Conservation (phyloP, 2,113 vertebrate species). For the Donacobius atricapilla region DNA sequence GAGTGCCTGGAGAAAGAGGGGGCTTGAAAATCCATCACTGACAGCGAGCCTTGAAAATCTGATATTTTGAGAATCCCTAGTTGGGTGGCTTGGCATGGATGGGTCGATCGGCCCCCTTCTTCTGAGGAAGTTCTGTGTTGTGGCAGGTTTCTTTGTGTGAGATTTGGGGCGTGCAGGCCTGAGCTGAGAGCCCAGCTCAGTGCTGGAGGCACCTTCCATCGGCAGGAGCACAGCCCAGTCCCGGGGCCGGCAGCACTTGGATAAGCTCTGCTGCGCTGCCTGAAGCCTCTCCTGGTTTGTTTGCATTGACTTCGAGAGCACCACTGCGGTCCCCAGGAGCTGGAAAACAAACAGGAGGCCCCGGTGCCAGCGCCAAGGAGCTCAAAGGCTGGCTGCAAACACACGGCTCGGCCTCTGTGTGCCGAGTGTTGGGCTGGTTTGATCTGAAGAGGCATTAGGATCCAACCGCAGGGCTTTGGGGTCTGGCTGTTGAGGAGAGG, state of each 20-base stretch:
- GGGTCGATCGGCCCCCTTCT: accelerated
- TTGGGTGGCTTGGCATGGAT: neutral
- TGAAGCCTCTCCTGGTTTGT: neutral
- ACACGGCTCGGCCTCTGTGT: neutral
- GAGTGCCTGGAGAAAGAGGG: neutral
- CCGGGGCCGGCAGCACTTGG: accelerated
- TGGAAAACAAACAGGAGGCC: slow-evolving; percentile 12
- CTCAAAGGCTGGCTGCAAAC: neutral
- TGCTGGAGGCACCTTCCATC: accelerated
- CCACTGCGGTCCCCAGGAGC: neutral
- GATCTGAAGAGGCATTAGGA: slow-evolving; percentile 33
- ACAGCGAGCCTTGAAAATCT: accelerated
- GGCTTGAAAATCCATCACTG: neutral
- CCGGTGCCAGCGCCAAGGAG: neutral
- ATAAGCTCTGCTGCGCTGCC: neutral
- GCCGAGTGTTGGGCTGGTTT: neutral
- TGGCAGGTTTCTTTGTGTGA: neutral
- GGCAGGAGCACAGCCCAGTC: neutral
- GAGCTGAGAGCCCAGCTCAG: neutral
- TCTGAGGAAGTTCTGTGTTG: neutral
- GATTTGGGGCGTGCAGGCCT: neutral
- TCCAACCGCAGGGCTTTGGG: neutral
- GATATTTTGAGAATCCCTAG: no score
- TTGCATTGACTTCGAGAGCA: neutral
- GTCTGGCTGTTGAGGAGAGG: neutral